Conservation (phyloP, 2,888 invertebrate species). For the Andrena camellia region DNA sequence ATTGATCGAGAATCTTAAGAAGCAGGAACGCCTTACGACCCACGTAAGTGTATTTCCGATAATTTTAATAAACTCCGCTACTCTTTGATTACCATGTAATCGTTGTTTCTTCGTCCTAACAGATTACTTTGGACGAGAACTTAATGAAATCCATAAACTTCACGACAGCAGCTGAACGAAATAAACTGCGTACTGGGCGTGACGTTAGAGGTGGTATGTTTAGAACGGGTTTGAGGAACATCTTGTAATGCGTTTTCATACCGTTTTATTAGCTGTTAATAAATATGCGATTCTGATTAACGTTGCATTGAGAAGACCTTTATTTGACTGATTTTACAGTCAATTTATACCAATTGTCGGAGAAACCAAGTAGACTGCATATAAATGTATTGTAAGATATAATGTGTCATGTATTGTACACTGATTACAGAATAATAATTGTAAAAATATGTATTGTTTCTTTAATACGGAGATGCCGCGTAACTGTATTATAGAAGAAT, state of each 20-base stretch:
- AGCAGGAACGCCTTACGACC: neutral
- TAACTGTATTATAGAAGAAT: too few relatives aligned
- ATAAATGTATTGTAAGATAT: neutral
- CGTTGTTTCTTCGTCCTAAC: neutral
- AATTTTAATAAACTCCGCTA: neutral
- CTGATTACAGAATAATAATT: neutral
- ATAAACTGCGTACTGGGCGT: neutral
- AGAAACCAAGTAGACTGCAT: neutral
- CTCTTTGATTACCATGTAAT: neutral
- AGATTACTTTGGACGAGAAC: conserved; percentile 18
- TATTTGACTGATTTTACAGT: neutral
- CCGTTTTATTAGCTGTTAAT: neutral
- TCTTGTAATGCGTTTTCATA: conserved; percentile 7
- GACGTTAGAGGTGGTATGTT: neutral
- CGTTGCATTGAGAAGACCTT: neutral
- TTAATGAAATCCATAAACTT: neutral
- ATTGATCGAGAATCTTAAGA: neutral
- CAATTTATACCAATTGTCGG: neutral
- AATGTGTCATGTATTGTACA: neutral
- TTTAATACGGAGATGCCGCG: neutral
- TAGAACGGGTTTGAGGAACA: neutral
- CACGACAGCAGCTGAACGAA: neutral
- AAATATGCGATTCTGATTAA: neutral
- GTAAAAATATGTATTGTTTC: neutral
- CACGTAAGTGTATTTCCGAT: conserved; percentile 7